Evolutionary conservation across 2,113 vertebrate species (phyloP).

Genomic region (Aleadryas rufinucha): DNA sequence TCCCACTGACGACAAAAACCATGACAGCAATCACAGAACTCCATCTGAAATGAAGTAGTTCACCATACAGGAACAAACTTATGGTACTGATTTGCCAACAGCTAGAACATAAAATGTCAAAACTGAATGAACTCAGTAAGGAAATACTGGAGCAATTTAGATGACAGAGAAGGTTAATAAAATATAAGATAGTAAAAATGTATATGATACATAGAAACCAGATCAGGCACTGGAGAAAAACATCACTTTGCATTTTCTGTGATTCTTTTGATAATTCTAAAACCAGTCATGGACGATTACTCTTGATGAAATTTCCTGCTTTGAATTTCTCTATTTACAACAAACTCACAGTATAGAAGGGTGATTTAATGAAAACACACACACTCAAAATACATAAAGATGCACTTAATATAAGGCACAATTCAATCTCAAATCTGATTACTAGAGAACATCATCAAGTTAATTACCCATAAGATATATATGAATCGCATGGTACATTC

Average conservation of each 20-base stretch:
- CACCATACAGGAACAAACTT: neutral
- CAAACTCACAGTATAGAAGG: neutral
- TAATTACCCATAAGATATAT: neutral
- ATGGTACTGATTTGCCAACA: neutral
- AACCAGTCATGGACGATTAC: accelerated
- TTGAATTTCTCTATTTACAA: neutral
- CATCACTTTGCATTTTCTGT: neutral
- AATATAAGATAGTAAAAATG: neutral
- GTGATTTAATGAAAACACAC: neutral
- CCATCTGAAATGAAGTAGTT: neutral
- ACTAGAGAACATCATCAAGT: neutral
- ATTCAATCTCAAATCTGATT: neutral
- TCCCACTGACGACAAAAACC: neutral
- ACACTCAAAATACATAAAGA: neutral
- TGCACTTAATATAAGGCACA: neutral
- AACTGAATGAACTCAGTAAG: neutral
- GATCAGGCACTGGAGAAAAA: neutral
- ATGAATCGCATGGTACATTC: neutral
- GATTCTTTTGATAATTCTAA: neutral
- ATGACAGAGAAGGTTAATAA: neutral
- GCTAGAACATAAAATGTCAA: neutral
- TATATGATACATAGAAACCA: neutral
- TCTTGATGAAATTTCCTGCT: neutral
- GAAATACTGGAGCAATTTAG: neutral
- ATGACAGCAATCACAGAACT: neutral